Evolutionary conservation across 2,113 vertebrate species (phyloP), one percentile per base, ranked within the genome.

Genomic region (Gnathonemus longibarbis): DNA sequence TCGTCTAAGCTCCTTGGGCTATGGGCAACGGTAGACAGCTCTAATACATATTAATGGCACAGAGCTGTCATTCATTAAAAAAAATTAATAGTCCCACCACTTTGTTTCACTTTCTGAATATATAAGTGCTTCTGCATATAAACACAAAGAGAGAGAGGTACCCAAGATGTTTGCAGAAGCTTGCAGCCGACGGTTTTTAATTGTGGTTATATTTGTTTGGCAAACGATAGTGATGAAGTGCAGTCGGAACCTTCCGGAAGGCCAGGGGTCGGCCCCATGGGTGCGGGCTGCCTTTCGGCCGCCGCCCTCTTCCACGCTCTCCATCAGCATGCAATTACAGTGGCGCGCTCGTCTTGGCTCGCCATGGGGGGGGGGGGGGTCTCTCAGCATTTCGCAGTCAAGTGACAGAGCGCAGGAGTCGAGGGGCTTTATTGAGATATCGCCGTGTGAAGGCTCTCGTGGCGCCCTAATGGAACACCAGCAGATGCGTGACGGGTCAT

Each of bases 401-500:
- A 84, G 48, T 56, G 74, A 46, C 88, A 70, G 42, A 49, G 46
- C 31, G 1, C n/a, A 58, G 42, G 35, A 56, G 74, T 89, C 53
- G 24, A 31, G 89, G 52, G 89, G 27, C 42, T 89, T 89, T 56
- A 84, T 83, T 48, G 39, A 84, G 89, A 62, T 58, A 84, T 48
- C 13, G 50, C 89, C n/a, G 2, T 13, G 31, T 31, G 89, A 85
- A 56, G 80, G 88, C 74, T 56, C 50, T 89, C 17, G 17, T 48
- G 24, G 27, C 6, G 11, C 11, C 77, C 35, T 46, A 31, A 83
- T 87, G 49, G 83, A 48, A n/a, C 24, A n/a, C 19, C n/a, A 11
- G 35, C 74, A 49, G 27, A 62, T 83, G 31, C 74, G 56, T 85
- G 80, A 85, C 89, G 74, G 86, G 90, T 90, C 87, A 84, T 88